phyloP scores from a whole-genome alignment of 1,140 invertebrate genomes.

The Tetranychus cinnabarinus region DNA sequence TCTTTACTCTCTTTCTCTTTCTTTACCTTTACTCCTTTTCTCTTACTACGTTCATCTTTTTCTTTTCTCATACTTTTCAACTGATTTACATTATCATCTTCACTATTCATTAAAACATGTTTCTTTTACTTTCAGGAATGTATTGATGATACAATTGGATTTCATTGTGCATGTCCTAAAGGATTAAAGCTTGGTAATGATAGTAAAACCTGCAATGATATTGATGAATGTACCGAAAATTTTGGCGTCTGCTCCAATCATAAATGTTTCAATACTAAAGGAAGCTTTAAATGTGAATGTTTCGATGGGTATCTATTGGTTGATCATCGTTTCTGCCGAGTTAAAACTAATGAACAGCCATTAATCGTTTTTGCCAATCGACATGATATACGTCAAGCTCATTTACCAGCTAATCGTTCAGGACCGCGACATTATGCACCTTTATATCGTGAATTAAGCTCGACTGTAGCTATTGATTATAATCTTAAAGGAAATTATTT shows the following conservation, averaged over 20 bases:
- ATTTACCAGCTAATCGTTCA: background rate
- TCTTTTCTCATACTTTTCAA: no score
- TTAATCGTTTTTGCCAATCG: constrained; percentile 47
- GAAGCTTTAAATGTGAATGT: constrained; percentile 78
- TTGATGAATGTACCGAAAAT: constrained; percentile 61
- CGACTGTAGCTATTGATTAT: constrained; percentile 55
- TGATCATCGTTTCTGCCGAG: constrained; percentile 50
- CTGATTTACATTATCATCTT: no score
- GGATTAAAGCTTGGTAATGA: constrained; percentile 41
- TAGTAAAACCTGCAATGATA: constrained; percentile 57
- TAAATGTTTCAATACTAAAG: constrained; percentile 66
- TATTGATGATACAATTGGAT: constrained; percentile 45
- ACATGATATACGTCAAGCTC: constrained; percentile 42
- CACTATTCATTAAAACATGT: no score
- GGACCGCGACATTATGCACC: background rate
- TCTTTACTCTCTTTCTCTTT: no score
- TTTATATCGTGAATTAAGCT: background rate
- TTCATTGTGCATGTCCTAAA: constrained; percentile 43
- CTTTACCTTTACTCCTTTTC: no score
- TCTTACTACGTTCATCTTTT: no score
- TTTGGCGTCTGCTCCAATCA: constrained; percentile 67
- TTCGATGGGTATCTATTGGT: constrained; percentile 61
- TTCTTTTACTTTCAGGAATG: constrained; percentile 32
- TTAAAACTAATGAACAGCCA: constrained; percentile 30
- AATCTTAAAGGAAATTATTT: constrained; percentile 71